Base-by-base conservation (phyloP, 2,797 vertebrate species). In the Neopelma chrysocephalum region DNA sequence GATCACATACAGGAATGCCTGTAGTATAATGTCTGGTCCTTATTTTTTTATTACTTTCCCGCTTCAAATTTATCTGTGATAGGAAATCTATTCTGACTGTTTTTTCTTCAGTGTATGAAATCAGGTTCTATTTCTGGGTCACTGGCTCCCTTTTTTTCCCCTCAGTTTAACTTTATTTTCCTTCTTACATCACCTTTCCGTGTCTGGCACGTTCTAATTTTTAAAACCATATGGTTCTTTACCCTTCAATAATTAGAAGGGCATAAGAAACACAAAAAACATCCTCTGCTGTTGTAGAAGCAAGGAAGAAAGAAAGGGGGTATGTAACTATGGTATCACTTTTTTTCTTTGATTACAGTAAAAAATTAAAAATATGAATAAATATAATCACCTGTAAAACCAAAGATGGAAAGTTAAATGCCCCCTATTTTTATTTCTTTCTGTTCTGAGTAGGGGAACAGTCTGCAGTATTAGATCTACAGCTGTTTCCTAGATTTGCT, bases 1-100 rank as follows among this genome's bases (percentile, higher is more conserved):
- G 31, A 43, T 86, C 11, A 42, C 9, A 38, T 32, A 45, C 2
- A 62, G 12, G 4, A 48, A 82, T 48, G 5, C 3, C 16, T 51
- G 3, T 12, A 66, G 4, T 47, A 58, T 45, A 38, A 57, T 2
- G 0, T 0, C 10, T 4, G 10, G 0, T 13, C 9, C 64, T 82
- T 47, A 13, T 65, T 65, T 80, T 75, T 61, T 36, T 17, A 23
- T 51, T 26, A 47, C 6, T 57, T 83, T 71, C 3, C 15, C 13
- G 71, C 10, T 32, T 56, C 27, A 5, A 78, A 61, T 69, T 78
- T 89, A 2, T 29, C 36, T 60, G 15, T 65, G 26, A 4, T 54
- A 71, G 19, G 20, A 81, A 78, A 73, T 40, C 12, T 53, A 13
- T 53, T 81, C 15, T 68, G 5, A 3, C 15, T 42, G 4, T 0